phyloP scores from a whole-genome alignment of 1,140 invertebrate genomes.

The Asobara japonica region DNA sequence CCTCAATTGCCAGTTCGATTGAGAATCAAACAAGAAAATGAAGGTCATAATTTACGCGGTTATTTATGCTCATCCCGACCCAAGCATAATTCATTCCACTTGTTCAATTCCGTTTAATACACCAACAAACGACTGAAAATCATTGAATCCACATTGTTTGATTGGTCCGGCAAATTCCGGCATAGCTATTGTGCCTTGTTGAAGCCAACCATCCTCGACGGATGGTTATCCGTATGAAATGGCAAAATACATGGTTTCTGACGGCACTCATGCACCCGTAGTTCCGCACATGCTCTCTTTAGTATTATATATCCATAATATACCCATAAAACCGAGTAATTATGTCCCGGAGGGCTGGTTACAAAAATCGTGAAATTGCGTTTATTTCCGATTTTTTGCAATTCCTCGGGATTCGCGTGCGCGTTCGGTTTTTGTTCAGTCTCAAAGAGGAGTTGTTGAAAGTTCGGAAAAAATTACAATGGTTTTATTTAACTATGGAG shows the following conservation, averaged over 20 bases:
- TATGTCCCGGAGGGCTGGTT: not conserved
- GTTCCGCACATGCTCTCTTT: not conserved
- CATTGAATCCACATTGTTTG: not conserved
- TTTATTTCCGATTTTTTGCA: too few species aligned
- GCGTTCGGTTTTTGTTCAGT: too few species aligned
- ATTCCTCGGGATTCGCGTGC: too few species aligned
- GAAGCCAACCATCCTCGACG: not conserved
- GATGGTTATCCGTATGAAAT: conserved; percentile 6
- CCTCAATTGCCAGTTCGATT: too few species aligned
- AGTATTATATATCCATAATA: not conserved
- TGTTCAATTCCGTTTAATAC: not conserved
- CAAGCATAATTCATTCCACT: not conserved
- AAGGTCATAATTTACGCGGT: too few species aligned
- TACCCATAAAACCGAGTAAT: not conserved
- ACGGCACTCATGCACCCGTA: not conserved
- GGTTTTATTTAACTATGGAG: too few species aligned
- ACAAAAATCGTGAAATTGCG: too few species aligned
- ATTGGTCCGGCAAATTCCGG: not conserved
- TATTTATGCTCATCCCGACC: too few species aligned
- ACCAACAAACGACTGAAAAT: not conserved
- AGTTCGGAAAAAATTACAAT: too few species aligned
- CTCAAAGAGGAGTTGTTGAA: too few species aligned
- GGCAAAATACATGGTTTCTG: conserved; percentile 1
- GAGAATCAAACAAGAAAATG: too few species aligned
- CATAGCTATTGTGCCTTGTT: not conserved